These are phyloP conservation scores for Monodelphis domestica DNA, from an alignment of 2,797 vertebrate genomes.

Conservation along the genomic window DNA sequence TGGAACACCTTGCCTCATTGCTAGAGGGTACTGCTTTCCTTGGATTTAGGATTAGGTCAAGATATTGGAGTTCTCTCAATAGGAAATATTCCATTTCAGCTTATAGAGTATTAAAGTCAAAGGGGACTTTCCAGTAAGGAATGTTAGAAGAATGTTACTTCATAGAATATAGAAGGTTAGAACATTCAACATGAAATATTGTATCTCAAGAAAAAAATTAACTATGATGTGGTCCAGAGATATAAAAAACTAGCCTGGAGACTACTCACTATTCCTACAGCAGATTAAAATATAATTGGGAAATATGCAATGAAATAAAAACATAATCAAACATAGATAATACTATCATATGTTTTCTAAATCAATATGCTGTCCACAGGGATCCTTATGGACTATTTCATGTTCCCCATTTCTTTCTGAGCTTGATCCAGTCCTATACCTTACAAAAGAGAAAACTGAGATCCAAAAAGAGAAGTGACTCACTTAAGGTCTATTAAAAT, in stretches of 20 bases:
- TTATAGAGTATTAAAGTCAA: background rate
- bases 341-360: background rate
- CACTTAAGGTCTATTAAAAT: background rate
- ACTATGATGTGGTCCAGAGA: background rate
- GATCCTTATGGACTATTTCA: background rate
- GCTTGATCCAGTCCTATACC: background rate
- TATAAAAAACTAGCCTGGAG: background rate
- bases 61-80: constrained; percentile 40
- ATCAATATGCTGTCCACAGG: background rate
- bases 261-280: background rate
- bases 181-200: background rate
- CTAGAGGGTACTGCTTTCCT: background rate
- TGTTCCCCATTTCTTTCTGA: background rate
- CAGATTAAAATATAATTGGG: background rate
- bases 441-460: background rate
- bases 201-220: background rate
- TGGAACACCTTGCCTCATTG: constrained; percentile 12
- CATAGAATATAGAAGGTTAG: background rate
- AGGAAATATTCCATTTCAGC: constrained; percentile 63
- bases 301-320: background rate
- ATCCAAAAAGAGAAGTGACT: background rate
- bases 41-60: constrained; percentile 1
- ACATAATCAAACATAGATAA: background rate
- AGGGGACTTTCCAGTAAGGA: background rate
- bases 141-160: background rate